Evolutionary conservation across 2,797 vertebrate genomes (phyloP).

Genomic region (Mycteria americana): DNA sequence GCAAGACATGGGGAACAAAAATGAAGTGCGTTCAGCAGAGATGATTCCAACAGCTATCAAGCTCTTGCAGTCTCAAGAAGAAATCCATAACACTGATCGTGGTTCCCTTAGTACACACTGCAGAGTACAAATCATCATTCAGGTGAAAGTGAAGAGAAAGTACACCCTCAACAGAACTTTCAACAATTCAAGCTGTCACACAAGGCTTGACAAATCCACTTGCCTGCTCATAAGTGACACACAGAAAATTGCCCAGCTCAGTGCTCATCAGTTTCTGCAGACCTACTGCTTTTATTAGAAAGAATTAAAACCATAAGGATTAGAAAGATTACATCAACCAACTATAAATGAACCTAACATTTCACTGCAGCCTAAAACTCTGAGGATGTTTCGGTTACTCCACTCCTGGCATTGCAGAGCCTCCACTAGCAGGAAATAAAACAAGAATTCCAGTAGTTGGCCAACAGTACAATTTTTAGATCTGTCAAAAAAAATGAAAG

Average conservation of each 20-base stretch:
- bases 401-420: neutral
- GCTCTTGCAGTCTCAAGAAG: neutral
- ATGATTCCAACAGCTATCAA: neutral
- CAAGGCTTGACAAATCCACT: neutral
- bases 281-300: neutral
- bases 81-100: neutral
- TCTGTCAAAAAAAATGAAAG: neutral
- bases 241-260: neutral
- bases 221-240: neutral
- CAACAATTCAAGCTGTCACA: neutral
- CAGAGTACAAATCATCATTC: neutral
- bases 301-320: neutral
- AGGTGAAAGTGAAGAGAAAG: neutral
- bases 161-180: neutral
- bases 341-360: neutral
- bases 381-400: neutral
- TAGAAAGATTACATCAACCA: neutral
- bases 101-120: neutral
- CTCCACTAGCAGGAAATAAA: neutral
- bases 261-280: neutral
- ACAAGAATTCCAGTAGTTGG: neutral
- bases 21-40: neutral
- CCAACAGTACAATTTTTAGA: neutral
- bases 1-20: neutral
- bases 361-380: neutral